A percentile compares a stretch with the other conserved stretches of the same genome.
Conservation (phyloP, 2,888 invertebrate species). For the Eilema caniola region DNA sequence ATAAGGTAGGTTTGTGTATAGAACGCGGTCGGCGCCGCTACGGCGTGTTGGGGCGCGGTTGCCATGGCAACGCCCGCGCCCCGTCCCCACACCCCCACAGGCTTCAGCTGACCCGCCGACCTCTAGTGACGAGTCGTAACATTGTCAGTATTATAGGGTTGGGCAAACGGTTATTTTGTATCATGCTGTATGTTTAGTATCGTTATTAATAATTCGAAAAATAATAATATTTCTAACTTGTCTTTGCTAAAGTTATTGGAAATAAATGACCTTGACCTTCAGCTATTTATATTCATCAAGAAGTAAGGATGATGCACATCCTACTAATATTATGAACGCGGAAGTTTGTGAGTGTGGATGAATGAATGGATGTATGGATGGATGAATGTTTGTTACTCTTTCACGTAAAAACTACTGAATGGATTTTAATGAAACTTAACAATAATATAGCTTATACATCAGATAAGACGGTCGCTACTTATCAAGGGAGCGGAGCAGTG, state of each 20-base stretch:
- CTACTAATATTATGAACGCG: too few relatives aligned
- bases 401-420: too few relatives aligned
- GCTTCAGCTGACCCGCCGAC: conserved; percentile 82
- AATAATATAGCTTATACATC: too few relatives aligned
- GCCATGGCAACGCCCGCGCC: conserved; percentile 70
- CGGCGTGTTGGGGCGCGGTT: conserved; percentile 84
- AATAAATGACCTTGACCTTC: background rate
- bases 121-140: conserved; percentile 78
- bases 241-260: background rate
- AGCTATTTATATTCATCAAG: background rate
- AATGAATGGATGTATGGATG: too few relatives aligned
- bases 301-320: too few relatives aligned
- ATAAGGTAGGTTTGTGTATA: conserved; percentile 65
- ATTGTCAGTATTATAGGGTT: conserved; percentile 72
- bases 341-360: too few relatives aligned
- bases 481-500: too few relatives aligned
- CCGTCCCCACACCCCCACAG: conserved; percentile 58
- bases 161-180: conserved; percentile 39
- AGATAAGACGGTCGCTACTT: too few relatives aligned
- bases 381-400: too few relatives aligned
- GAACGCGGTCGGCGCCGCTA: conserved; percentile 76
- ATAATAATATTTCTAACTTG: background rate
- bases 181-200: conserved; percentile 13
- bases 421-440: too few relatives aligned
- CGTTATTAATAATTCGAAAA: background rate